phyloP scores from a whole-genome alignment of 1,140 invertebrate species.

The Orchestia grillus region DNA sequence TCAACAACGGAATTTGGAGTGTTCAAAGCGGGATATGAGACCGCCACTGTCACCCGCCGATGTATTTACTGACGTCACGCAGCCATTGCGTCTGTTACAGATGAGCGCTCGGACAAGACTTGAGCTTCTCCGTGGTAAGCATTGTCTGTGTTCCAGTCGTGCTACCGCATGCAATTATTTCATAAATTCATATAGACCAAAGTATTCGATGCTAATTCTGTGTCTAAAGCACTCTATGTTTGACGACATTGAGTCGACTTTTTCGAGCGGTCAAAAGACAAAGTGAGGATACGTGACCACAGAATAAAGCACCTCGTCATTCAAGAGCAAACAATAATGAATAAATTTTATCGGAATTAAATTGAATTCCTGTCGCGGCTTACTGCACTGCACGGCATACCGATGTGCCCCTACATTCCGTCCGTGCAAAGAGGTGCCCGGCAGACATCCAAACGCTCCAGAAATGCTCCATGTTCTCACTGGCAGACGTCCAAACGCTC shows the following conservation, averaged over 20 bases:
- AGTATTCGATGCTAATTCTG: background rate
- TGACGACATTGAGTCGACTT: background rate
- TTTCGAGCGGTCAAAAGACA: background rate
- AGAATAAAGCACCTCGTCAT: background rate
- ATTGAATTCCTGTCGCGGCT: too few relatives aligned
- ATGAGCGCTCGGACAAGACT: too few relatives aligned
- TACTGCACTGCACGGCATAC: too few relatives aligned
- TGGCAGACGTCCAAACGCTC: too few relatives aligned
- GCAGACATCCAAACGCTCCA: too few relatives aligned
- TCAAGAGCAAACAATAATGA: too few relatives aligned
- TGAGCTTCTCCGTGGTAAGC: background rate
- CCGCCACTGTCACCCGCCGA: background rate
- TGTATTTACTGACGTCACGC: background rate
- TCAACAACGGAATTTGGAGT: slow-evolving; percentile 14
- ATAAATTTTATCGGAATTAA: too few relatives aligned
- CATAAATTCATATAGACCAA: background rate
- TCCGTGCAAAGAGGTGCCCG: too few relatives aligned
- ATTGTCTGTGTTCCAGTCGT: background rate
- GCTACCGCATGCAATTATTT: background rate
- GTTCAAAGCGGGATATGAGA: background rate
- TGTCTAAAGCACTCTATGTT: background rate
- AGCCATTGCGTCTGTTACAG: background rate
- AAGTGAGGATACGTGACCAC: background rate
- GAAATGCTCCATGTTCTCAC: too few relatives aligned
- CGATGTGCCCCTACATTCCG: too few relatives aligned